Base-by-base conservation (phyloP, 2,113 vertebrate genomes). In the Pandion haliaetus region DNA sequence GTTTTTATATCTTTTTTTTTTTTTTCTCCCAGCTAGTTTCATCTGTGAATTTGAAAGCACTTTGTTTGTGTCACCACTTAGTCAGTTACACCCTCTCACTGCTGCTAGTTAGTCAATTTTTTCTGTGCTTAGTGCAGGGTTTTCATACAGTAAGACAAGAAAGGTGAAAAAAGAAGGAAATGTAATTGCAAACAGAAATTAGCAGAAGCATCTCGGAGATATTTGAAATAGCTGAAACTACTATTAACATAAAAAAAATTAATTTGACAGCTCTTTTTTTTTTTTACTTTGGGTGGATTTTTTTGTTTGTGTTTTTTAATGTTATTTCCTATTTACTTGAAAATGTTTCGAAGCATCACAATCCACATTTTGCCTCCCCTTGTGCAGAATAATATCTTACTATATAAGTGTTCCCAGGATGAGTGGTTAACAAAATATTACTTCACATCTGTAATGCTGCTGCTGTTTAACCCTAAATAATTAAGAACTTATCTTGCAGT, bases 381-480 rank as follows among this genome's bases (percentile, higher is more conserved):
- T 42, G 3, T 66, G 23, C 45, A 83, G 36, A 92, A 70, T 45
- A 74, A 3, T 54, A 36, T 70, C 47, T 90, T 70, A 10, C 40
- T 59, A 12, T 55, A 1, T 40, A 71, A 81, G 34, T 86, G 31
- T 80, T 88, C 71, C 55, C 76, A 88, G 55, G 76, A 40, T 8
- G n/a, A 77, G 38, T 17, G 38, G 40, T 82, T 87, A 95, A 86
- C 67, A 89, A 80, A 94, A 57, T 66, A 66, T 13, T 86, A 14
- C 47, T 84, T 42, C 0, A 0, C 55, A 55, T 93, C 66, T 86
- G 66, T 90, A 85, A 50, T 47, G 58, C 58, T 90, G 49, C 50
- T 95, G 61, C 71, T 88, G 28, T 80, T 91, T 93, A 87, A 82
- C 54, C 73, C 89, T 93, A 94, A 93, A 88, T 95, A 96, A 93